Base-by-base conservation (phyloP, 2,888 invertebrate genomes). In the Ennomos quercinarius region DNA sequence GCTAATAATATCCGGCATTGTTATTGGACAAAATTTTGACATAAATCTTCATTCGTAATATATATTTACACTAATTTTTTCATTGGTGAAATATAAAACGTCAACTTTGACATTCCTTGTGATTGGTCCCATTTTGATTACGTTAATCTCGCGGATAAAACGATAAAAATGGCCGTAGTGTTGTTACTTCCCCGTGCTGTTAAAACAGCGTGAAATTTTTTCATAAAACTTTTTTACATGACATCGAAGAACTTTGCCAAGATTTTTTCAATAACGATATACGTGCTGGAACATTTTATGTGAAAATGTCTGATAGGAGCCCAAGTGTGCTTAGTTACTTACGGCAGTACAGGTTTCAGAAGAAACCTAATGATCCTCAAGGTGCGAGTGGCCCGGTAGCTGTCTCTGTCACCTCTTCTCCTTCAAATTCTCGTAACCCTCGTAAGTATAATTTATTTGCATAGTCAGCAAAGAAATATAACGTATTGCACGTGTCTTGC, bases 281-380 rank as follows among this genome's bases (percentile, higher is more conserved):
- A 48, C 56, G 46, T 11, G 38, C 6, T 51, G 44, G 48, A 61
- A 68, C 57, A 68, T 66, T 70, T 69, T 64, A 66, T 73, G 68
- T 68, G 66, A 85, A 77, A 68, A 92, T 92, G 92, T 89, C 91
- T 67, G 87, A 91, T 73, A 84, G 84, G 72, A 94, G 93, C 76
- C 94, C 94, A 49, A 94, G 93, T 80, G 87, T 94, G 72, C 86
- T 95, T 77, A 94, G 93, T 83, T 93, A 94, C 84, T 89, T 96
- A 70, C 93, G 95, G 74, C 95, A 94, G 79, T 96, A 95, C 80
- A 93, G 95, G 76, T 95, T 95, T 83, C 95, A 95, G 81, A 95
- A 94, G 83, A 95, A 94, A 87, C 89, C 90, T 48, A 88, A 79
- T 73, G 87, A 67, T 63, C 67, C 81, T 73, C 78, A 81, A 77